phyloP scores from a whole-genome alignment of 1,140 invertebrate genomes.

The Potamilus streckersoni region DNA sequence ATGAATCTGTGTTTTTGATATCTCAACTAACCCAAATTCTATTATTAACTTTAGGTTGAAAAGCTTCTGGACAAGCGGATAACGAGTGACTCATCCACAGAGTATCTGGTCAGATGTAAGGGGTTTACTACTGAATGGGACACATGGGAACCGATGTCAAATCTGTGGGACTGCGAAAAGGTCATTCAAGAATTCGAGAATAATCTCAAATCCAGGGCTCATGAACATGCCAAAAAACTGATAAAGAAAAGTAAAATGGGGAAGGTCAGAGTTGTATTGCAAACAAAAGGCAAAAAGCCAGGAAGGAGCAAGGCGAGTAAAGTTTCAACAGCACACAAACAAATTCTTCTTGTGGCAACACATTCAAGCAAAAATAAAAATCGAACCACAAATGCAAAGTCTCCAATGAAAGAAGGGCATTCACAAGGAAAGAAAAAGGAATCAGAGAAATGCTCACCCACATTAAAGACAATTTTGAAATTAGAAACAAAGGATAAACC shows the following conservation, averaged over 20 bases:
- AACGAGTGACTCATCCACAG: conserved; percentile 22
- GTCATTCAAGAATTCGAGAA: conserved; percentile 45
- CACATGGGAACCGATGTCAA: conserved; percentile 56
- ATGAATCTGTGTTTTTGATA: not conserved
- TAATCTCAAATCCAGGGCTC: conserved; percentile 4
- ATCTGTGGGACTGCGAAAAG: conserved; percentile 39
- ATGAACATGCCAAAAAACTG: conserved; percentile 31
- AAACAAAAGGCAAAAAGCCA: not conserved
- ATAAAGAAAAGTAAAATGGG: conserved; percentile 36
- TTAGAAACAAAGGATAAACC: not conserved
- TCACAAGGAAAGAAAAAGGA: no score
- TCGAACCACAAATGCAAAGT: no score
- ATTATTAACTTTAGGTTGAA: conserved; percentile 44
- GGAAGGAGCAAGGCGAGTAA: not conserved
- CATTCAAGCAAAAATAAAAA: no score
- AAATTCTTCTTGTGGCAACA: no score
- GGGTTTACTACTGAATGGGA: conserved; percentile 44
- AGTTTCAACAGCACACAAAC: no score
- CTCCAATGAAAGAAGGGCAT: no score
- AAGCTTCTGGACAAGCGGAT: conserved; percentile 36
- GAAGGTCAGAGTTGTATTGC: not conserved
- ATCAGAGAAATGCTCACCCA: not conserved
- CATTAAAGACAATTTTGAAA: conserved; percentile 1
- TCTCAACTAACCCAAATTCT: not conserved
- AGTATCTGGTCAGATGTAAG: conserved; percentile 55